Percentiles rank a stretch among this genome's conserved stretches.
These are phyloP conservation scores for Denticeps clupeoides DNA, from an alignment of 2,797 vertebrate species.

Conservation along the genomic window DNA sequence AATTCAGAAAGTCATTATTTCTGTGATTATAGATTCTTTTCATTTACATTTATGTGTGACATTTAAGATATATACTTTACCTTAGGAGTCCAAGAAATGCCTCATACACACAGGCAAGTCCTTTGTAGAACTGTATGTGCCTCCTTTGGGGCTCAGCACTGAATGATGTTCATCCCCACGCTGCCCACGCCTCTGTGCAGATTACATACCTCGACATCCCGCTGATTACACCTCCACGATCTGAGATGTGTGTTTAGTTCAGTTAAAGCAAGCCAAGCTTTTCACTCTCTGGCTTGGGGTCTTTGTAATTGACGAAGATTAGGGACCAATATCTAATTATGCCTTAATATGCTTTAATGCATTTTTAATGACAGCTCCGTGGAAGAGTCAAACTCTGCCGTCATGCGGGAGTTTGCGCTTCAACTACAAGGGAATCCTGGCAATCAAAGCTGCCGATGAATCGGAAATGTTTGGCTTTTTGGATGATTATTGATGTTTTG, in stretches of 20 bases:
- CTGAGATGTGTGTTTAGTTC: constrained; percentile 45
- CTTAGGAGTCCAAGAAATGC: too few relatives aligned
- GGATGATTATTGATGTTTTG: constrained; percentile 33
- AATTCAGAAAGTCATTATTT: too few relatives aligned
- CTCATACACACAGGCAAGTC: too few relatives aligned
- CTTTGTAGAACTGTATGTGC: too few relatives aligned
- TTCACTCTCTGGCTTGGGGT: constrained; percentile 33
- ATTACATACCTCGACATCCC: constrained; percentile 32
- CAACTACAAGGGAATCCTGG: constrained; percentile 38
- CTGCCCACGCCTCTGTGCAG: constrained; percentile 17
- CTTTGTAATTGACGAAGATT: constrained; percentile 55
- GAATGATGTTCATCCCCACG: background rate
- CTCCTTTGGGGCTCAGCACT: too few relatives aligned
- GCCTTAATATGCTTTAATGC: constrained; percentile 63
- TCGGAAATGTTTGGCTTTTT: constrained; percentile 45
- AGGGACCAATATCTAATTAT: constrained; percentile 64
- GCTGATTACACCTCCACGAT: constrained; percentile 35
- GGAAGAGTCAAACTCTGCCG: constrained; percentile 44
- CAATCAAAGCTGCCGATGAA: constrained; percentile 29
- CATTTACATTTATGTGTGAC: too few relatives aligned
- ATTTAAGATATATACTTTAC: too few relatives aligned
- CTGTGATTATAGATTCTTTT: too few relatives aligned
- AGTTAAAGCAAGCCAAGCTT: constrained; percentile 34
- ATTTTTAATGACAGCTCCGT: constrained; percentile 60
- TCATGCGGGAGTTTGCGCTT: constrained; percentile 25